Evolutionary conservation across 2,797 vertebrate genomes (phyloP).

Genomic region (Streptopelia turtur): DNA sequence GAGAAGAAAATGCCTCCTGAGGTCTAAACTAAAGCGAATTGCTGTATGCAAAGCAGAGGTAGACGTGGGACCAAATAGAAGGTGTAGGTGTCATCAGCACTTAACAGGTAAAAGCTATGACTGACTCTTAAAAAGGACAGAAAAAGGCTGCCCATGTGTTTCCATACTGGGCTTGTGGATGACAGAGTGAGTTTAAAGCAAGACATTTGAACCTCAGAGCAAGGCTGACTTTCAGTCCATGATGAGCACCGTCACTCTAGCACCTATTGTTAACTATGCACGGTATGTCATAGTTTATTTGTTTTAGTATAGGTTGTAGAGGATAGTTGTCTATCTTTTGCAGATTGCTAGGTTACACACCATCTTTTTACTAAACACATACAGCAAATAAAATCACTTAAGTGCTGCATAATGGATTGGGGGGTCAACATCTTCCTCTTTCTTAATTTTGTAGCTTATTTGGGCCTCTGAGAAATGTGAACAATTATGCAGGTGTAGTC

Average conservation of each 20-base stretch:
- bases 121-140: background rate
- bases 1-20: background rate
- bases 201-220: background rate
- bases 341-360: background rate
- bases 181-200: background rate
- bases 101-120: background rate
- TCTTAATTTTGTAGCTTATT: conserved; percentile 23
- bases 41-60: background rate
- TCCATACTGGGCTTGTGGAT: background rate
- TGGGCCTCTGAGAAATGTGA: conserved; percentile 27
- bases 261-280: background rate
- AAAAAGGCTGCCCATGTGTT: background rate
- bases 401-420: conserved; percentile 24
- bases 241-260: background rate
- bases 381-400: conserved; percentile 23
- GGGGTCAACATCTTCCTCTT: conserved; percentile 20
- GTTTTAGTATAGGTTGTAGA: background rate
- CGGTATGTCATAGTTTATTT: background rate
- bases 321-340: background rate
- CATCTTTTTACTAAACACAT: background rate
- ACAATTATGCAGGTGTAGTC: conserved; percentile 62
- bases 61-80: background rate
- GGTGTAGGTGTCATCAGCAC: background rate
- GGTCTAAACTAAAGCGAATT: background rate
- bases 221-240: background rate